These are phyloP conservation scores for Alloplasta piceator DNA, from an alignment of 2,888 invertebrate genomes.

Conservation along the genomic window DNA sequence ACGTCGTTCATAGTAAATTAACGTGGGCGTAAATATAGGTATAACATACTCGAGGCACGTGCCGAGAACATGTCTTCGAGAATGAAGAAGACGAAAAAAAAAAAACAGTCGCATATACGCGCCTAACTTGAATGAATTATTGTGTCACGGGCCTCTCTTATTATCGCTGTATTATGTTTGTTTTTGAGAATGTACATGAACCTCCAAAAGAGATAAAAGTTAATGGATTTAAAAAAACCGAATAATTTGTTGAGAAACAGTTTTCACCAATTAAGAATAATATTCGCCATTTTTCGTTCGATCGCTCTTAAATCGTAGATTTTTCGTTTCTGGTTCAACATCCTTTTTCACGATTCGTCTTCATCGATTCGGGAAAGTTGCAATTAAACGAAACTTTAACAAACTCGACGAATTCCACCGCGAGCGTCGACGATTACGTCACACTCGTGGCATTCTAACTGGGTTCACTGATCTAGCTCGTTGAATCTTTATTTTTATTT, in stretches of 20 bases:
- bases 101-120: slow-evolving; percentile 56
- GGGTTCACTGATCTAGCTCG: slow-evolving; percentile 49
- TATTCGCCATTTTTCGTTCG: neutral
- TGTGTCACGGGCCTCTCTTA: slow-evolving; percentile 60
- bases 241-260: too few species aligned
- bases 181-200: slow-evolving; percentile 27
- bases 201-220: neutral
- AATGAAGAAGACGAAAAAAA: slow-evolving; percentile 41
- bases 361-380: slow-evolving; percentile 41
- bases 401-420: slow-evolving; percentile 8
- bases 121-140: slow-evolving; percentile 66
- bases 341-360: neutral
- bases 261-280: neutral
- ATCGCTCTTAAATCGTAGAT: too few species aligned
- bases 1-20: slow-evolving; percentile 70
- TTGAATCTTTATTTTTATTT: slow-evolving; percentile 26
- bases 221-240: too few species aligned
- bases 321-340: neutral
- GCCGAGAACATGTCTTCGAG: slow-evolving; percentile 67
- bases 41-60: slow-evolving; percentile 73
- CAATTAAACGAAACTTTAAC: slow-evolving; percentile 19
- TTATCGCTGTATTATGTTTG: slow-evolving; percentile 56
- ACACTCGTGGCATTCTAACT: slow-evolving; percentile 36
- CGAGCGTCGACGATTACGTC: slow-evolving; percentile 37
- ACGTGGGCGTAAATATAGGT: slow-evolving; percentile 74